A percentile compares a stretch with the other conserved stretches of the same genome.
Evolutionary conservation across 2,797 vertebrate species (phyloP).

Genomic region (Chaetophractus vellerosus): DNA sequence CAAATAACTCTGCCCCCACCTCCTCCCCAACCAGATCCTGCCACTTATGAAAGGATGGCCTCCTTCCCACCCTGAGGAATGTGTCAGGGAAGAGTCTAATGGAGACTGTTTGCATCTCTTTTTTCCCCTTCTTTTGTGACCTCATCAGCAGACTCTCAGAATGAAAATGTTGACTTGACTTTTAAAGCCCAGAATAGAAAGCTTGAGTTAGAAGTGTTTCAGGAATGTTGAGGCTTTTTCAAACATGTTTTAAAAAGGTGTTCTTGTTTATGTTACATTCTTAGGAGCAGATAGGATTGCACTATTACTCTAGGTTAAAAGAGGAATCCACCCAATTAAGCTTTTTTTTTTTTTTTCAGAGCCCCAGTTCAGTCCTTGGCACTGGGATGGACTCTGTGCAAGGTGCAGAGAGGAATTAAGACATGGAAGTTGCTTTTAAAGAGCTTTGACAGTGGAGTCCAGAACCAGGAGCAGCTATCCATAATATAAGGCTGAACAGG

Average conservation of each 20-base stretch:
- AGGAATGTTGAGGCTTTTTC: not conserved
- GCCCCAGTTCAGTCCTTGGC: not conserved
- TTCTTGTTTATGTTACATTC: conserved; percentile 6
- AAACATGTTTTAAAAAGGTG: not conserved
- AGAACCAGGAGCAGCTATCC: not conserved
- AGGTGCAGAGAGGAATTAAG: not conserved
- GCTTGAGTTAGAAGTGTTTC: not conserved
- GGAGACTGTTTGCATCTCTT: not conserved
- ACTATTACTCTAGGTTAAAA: not conserved
- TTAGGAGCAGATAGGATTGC: not conserved
- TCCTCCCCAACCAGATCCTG: not conserved
- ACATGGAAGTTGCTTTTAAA: not conserved
- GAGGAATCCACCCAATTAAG: not conserved
- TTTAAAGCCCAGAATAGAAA: conserved; percentile 38
- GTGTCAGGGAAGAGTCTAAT: not conserved
- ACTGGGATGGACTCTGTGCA: not conserved
- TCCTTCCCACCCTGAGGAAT: not conserved
- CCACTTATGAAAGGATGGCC: not conserved
- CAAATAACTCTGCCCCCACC: not conserved
- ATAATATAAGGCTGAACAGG: not conserved
- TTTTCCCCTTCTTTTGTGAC: not conserved
- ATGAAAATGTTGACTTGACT: not conserved
- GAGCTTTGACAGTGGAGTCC: not conserved
- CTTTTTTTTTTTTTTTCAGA: not conserved
- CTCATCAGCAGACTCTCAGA: not conserved